A percentile compares a stretch with the other conserved stretches of the same genome.
These are phyloP conservation scores for Microcebus murinus DNA, from an alignment of 2,113 vertebrate species.

Conservation along the genomic window DNA sequence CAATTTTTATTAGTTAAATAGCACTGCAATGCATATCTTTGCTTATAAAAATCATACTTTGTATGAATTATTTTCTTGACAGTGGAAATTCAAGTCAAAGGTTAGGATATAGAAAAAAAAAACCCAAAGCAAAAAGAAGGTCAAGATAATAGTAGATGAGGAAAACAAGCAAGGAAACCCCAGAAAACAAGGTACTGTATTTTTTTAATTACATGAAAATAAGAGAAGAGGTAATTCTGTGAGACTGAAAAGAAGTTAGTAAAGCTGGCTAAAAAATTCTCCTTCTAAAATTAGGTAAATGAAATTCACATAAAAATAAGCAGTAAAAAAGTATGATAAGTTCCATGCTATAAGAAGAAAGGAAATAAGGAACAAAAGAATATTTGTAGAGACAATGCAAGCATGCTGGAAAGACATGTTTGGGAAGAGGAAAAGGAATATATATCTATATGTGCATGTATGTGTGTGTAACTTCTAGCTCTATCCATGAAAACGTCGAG, in stretches of 20 bases:
- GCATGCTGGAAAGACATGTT: neutral
- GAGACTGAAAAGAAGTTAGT: neutral
- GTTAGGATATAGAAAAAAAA: neutral
- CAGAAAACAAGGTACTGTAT: neutral
- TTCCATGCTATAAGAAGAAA: neutral
- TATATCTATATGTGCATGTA: neutral
- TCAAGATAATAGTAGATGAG: neutral
- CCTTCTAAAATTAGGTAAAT: neutral
- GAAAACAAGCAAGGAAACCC: neutral
- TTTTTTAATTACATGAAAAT: neutral
- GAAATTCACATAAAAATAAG: neutral
- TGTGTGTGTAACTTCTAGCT: neutral
- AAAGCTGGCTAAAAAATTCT: neutral
- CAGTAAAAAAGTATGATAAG: neutral
- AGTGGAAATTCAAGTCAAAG: neutral
- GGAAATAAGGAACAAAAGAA: neutral
- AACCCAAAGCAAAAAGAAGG: neutral
- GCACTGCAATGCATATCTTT: neutral
- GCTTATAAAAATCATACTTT: neutral
- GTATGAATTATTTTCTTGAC: neutral
- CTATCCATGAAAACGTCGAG: neutral
- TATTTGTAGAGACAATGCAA: neutral
- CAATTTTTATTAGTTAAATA: neutral
- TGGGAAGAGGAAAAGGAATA: neutral
- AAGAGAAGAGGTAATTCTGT: neutral